These are phyloP conservation scores for Phengaris alcon DNA, from an alignment of 2,888 invertebrate species.

Conservation along the genomic window DNA sequence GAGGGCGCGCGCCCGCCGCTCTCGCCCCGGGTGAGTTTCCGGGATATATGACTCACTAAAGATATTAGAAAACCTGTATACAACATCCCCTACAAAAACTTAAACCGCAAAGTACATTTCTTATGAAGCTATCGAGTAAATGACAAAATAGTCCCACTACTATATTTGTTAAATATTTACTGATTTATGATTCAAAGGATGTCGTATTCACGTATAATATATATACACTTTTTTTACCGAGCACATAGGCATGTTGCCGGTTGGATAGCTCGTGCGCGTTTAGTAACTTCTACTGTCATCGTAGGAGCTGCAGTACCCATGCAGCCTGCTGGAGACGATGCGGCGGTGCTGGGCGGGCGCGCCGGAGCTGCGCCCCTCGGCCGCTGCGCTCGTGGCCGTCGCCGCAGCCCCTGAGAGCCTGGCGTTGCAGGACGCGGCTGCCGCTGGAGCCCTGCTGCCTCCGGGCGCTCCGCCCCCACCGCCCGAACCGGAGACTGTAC, in stretches of 20 bases:
- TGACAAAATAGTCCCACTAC: no score
- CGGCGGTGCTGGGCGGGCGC: conserved; percentile 96
- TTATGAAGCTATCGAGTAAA: no score
- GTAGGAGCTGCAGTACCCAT: conserved; percentile 89
- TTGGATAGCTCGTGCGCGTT: no score
- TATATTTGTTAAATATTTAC: no score
- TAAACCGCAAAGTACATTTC: no score
- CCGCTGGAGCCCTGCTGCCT: conserved; percentile 42
- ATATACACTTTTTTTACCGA: no score
- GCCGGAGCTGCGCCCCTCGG: conserved; percentile 91
- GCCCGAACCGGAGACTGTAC: neutral
- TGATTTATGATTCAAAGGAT: no score
- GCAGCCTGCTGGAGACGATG: conserved; percentile 95
- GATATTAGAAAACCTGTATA: no score
- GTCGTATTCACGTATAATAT: no score
- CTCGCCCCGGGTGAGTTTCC: conserved; percentile 83
- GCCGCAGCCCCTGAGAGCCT: conserved; percentile 93
- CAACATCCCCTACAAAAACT: no score
- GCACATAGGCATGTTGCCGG: no score
- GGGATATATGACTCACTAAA: no score
- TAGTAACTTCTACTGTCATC: neutral
- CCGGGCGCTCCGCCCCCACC: neutral
- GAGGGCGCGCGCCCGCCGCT: conserved; percentile 96
- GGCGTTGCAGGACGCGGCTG: conserved; percentile 73
- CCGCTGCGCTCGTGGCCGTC: conserved; percentile 95